phyloP scores from a whole-genome alignment of 2,888 invertebrate genomes.

The Caenorhabditis zanzibari region DNA sequence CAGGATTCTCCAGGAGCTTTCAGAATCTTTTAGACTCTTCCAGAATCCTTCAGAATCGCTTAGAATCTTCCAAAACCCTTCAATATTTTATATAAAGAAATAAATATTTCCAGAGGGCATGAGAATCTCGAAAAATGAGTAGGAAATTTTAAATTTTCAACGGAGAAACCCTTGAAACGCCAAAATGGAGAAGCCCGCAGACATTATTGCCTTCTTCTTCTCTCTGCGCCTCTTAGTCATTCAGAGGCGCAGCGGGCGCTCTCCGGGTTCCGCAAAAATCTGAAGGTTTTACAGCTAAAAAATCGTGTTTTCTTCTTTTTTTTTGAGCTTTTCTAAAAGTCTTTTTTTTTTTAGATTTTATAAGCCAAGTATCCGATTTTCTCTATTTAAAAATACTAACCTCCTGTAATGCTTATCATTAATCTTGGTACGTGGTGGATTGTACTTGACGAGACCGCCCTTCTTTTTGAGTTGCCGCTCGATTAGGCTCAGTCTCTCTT shows the following conservation, averaged over 20 bases:
- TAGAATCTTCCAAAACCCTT: too few species aligned
- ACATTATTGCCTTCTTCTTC: background rate
- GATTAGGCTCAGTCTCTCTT: constrained; percentile 59
- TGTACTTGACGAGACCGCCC: constrained; percentile 67
- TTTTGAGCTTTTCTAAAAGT: constrained; percentile 4
- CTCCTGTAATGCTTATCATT: constrained; percentile 64
- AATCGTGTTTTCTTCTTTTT: background rate
- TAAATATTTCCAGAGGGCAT: too few species aligned
- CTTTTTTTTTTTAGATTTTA: background rate
- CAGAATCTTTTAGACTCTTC: too few species aligned
- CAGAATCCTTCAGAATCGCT: too few species aligned
- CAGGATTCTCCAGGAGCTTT: too few species aligned
- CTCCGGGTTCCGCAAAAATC: constrained; percentile 47
- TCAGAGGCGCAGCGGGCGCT: background rate
- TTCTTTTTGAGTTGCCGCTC: constrained; percentile 66
- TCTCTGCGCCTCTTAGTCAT: constrained; percentile 16
- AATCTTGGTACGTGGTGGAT: constrained; percentile 65
- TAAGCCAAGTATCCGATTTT: too few species aligned
- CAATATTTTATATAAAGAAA: too few species aligned
- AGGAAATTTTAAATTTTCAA: background rate
- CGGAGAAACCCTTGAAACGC: background rate
- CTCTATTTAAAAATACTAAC: constrained; percentile 30
- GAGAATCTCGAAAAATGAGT: too few species aligned
- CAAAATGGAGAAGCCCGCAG: background rate
- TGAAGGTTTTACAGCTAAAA: too few species aligned